phyloP scores from a whole-genome alignment of 2,797 vertebrate genomes.

The Distichodus sexfasciatus region DNA sequence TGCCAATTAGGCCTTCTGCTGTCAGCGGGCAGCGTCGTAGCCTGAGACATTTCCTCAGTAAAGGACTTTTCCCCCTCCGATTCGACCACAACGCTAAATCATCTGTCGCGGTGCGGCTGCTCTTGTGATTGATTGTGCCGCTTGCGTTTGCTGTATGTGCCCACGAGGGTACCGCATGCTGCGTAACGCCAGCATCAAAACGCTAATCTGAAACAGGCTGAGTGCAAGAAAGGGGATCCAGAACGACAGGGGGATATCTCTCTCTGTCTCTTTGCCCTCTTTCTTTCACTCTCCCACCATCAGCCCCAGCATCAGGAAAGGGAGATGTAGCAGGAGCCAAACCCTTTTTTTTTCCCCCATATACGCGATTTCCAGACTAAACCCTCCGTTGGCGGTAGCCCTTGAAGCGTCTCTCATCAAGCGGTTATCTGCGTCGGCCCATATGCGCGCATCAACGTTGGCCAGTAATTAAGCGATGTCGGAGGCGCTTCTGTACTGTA shows the following conservation, averaged over 20 bases:
- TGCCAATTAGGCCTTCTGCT: neutral
- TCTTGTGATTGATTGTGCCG: constrained; percentile 12
- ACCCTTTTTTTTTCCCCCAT: constrained; percentile 2
- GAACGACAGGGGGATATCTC: neutral
- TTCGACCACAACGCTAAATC: neutral
- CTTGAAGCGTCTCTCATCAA: neutral
- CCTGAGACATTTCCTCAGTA: neutral
- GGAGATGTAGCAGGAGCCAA: constrained; percentile 26
- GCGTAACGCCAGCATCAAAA: constrained; percentile 32
- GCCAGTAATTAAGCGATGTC: constrained; percentile 24
- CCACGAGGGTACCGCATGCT: constrained; percentile 11
- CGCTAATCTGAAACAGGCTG: constrained; percentile 46
- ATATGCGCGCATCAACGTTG: too few species aligned
- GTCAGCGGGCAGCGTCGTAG: neutral
- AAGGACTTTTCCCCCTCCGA: neutral
- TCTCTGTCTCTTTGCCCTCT: neutral
- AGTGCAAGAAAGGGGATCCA: constrained; percentile 11
- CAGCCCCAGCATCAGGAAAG: constrained; percentile 14
- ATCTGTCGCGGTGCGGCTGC: neutral
- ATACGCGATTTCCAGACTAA: neutral
- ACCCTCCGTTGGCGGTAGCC: neutral
- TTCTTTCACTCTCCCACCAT: neutral
- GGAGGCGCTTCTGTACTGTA: constrained; percentile 4
- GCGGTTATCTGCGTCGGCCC: neutral
- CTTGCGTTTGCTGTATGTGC: constrained; percentile 14